Base-by-base conservation (phyloP, 2,113 vertebrate species). In the Riparia riparia region DNA sequence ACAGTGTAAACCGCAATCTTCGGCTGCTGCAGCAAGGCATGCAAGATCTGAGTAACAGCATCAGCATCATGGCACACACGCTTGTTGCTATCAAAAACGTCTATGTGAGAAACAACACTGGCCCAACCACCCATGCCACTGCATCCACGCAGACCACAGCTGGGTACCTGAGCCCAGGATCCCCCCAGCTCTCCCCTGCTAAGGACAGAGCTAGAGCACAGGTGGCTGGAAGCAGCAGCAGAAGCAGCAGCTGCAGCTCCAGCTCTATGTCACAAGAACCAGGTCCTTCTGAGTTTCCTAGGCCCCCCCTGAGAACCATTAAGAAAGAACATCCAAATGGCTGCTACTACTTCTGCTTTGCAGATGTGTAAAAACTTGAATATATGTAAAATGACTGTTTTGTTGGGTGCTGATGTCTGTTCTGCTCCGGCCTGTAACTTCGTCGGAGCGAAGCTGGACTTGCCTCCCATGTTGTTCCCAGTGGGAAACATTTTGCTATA, bases 321-420 rank as follows among this genome's bases (percentile, higher is more conserved):
- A 97, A 97, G 84, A 97, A 97, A 88, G 97, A 97, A 82, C 96
- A 97, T 78, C 96, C 96, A 82, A 97, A 97, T 63, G 97, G 97
- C 72, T 97, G 97, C 79, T 97, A 97, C 64, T 97, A 97, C 90
- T 97, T 97, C 96, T 97, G 97, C 94, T 97, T 97, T 97, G 97
- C 97, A 96, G 97, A 97, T 68, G 73, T 97, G 61, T 97, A 56
- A 96, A 95, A 91, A 95, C 94, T 96, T 97, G 71, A 96, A 82
- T 86, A 82, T 60, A 42, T 82, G 56, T 94, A 64, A 94, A 89
- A 61, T 87, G 66, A 95, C 91, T 73, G 61, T 90, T 57, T 54
- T 83, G 42, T 90, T 83, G 90, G 73, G 93, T 93, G 84, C 86
- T 96, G 63, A 90, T 89, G 2, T 90, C 81, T 49, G 86, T 93